A percentile compares a stretch with the other conserved stretches of the same genome.
Conservation (phyloP, 2,888 invertebrate genomes). For the Heliconius sara region DNA sequence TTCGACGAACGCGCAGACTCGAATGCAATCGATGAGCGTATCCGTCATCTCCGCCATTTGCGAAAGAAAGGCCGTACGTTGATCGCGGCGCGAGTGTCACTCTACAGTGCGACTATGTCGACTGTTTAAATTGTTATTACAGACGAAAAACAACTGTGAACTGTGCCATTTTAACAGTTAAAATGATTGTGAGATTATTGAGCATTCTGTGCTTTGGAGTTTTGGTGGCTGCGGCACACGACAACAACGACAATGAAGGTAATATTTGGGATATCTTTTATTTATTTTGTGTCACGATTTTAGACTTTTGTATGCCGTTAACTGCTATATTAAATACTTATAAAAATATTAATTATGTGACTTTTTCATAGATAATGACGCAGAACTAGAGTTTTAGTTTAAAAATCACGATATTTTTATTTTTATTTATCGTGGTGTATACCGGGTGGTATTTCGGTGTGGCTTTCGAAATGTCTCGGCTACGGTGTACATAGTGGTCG, state of each 20-base stretch:
- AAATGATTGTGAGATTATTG: constrained; percentile 83
- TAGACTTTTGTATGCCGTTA: neutral
- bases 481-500: constrained; percentile 59
- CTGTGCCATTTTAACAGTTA: constrained; percentile 71
- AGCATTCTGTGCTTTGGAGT: constrained; percentile 80
- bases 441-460: constrained; percentile 43
- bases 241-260: constrained; percentile 83
- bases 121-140: constrained; percentile 76
- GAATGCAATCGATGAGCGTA: constrained; percentile 82
- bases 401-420: constrained; percentile 14
- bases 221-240: constrained; percentile 77
- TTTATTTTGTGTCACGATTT: constrained; percentile 49
- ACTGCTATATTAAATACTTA: neutral
- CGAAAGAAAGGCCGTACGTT: constrained; percentile 77
- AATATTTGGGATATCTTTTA: constrained; percentile 53
- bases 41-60: constrained; percentile 85
- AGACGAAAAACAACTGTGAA: constrained; percentile 71
- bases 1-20: constrained; percentile 66
- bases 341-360: neutral
- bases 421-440: constrained; percentile 24
- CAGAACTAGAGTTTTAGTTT: neutral
- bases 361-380: neutral
- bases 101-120: constrained; percentile 76
- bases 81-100: constrained; percentile 74
- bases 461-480: constrained; percentile 46